Conservation (phyloP, 2,797 vertebrate species). For the Pelobates cultripes region DNA sequence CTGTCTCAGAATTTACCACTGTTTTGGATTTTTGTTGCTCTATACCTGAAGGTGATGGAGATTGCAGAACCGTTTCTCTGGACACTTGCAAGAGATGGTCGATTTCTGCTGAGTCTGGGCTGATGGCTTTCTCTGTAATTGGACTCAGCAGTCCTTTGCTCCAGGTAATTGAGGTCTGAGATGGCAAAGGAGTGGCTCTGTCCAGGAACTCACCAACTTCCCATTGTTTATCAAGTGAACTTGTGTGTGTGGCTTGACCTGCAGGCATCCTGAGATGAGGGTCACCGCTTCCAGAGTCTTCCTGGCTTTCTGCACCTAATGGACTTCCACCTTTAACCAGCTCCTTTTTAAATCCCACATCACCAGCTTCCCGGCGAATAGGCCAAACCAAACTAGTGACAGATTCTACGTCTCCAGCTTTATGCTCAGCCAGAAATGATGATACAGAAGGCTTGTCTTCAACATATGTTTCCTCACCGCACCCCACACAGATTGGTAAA, state of each 20-base stretch:
- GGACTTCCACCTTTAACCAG: constrained; percentile 22
- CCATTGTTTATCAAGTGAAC: constrained; percentile 4
- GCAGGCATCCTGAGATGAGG: constrained; percentile 54
- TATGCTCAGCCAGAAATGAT: constrained; percentile 30
- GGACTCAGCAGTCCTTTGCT: constrained; percentile 52
- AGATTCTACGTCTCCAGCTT: constrained; percentile 56
- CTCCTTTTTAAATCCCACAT: constrained; percentile 58
- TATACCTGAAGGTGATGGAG: constrained; percentile 16
- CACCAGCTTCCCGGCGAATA: constrained; percentile 56
- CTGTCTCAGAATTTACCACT: constrained; percentile 56
- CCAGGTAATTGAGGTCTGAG: not conserved
- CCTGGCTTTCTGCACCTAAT: constrained; percentile 67
- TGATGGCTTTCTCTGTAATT: constrained; percentile 59
- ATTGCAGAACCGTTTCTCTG: not conserved
- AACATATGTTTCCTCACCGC: not conserved
- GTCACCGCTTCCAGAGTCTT: constrained; percentile 85
- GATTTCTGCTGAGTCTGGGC: constrained; percentile 71
- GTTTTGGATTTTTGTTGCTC: constrained; percentile 11
- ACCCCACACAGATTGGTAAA: constrained; percentile 63
- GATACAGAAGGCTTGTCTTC: not conserved
- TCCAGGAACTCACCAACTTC: not conserved
- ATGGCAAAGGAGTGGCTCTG: not conserved
- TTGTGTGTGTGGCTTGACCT: constrained; percentile 39
- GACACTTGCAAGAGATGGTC: constrained; percentile 69
- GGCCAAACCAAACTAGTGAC: constrained; percentile 56